These are phyloP conservation scores for Philaethria dido DNA, from an alignment of 2,888 invertebrate genomes.

Conservation along the genomic window DNA sequence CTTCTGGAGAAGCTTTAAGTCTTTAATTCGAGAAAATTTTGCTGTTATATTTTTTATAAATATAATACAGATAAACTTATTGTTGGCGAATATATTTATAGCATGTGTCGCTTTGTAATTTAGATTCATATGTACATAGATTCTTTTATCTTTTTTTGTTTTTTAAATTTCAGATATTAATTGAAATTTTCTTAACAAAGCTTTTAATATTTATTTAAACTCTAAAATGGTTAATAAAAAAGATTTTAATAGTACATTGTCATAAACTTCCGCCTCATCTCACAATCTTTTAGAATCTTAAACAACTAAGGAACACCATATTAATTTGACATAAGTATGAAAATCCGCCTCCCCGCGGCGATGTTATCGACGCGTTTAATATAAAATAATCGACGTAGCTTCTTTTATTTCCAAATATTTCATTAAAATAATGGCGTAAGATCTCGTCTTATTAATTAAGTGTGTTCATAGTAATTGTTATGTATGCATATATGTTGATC, in stretches of 20 bases:
- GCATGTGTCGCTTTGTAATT: no score
- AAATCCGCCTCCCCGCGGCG: constrained; percentile 38
- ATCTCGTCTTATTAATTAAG: constrained; percentile 24
- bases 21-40: neutral
- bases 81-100: no score
- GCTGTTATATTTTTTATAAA: no score
- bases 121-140: no score
- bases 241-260: neutral
- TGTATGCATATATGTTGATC: constrained; percentile 6
- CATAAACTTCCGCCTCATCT: neutral
- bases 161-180: neutral
- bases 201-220: neutral
- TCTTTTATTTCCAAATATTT: constrained; percentile 29
- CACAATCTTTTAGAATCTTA: constrained; percentile 8
- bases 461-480: constrained; percentile 17
- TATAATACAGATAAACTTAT: no score
- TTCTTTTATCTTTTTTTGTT: no score
- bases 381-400: constrained; percentile 22
- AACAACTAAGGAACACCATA: constrained; percentile 3
- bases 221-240: neutral
- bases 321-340: constrained; percentile 24
- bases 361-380: constrained; percentile 37
- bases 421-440: constrained; percentile 29
- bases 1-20: neutral
- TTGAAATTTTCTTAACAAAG: neutral